These are phyloP conservation scores for Nymphalis io DNA, from an alignment of 1,140 invertebrate species.

Conservation along the genomic window DNA sequence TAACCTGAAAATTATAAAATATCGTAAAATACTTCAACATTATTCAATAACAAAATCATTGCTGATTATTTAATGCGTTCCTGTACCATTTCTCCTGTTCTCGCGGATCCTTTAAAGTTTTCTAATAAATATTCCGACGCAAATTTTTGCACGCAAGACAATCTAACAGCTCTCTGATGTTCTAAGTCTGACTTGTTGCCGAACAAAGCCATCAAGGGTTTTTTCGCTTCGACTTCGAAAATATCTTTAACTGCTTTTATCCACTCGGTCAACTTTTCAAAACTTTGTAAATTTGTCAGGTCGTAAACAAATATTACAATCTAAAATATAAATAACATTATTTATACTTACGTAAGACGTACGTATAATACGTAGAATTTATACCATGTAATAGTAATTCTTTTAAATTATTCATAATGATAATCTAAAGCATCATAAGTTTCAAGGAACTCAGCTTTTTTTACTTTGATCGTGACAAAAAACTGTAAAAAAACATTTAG, in stretches of 20 bases:
- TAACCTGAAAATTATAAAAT: constrained; percentile 60
- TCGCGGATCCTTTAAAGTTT: constrained; percentile 90
- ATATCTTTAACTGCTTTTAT: constrained; percentile 84
- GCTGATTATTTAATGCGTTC: background rate
- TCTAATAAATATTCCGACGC: constrained; percentile 88
- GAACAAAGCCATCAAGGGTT: constrained; percentile 87
- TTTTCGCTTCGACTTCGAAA: constrained; percentile 78
- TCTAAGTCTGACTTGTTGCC: constrained; percentile 96
- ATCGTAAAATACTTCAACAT: background rate
- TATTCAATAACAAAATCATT: background rate
- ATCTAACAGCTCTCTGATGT: constrained; percentile 89
- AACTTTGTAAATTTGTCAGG: constrained; percentile 90
- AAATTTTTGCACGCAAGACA: constrained; percentile 90
- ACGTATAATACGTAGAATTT: too few species aligned
- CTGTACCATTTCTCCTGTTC: constrained; percentile 92
- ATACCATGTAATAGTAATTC: background rate
- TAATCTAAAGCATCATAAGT: too few species aligned
- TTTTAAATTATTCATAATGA: too few species aligned
- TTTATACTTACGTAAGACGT: too few species aligned
- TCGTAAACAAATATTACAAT: constrained; percentile 93
- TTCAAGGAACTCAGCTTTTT: too few species aligned
- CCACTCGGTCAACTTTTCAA: constrained; percentile 90
- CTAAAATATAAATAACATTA: constrained; percentile 78
- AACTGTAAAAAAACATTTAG: too few species aligned
- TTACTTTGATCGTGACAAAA: too few species aligned